Conservation (phyloP, 2,888 invertebrate genomes). For the Timandra comae region DNA sequence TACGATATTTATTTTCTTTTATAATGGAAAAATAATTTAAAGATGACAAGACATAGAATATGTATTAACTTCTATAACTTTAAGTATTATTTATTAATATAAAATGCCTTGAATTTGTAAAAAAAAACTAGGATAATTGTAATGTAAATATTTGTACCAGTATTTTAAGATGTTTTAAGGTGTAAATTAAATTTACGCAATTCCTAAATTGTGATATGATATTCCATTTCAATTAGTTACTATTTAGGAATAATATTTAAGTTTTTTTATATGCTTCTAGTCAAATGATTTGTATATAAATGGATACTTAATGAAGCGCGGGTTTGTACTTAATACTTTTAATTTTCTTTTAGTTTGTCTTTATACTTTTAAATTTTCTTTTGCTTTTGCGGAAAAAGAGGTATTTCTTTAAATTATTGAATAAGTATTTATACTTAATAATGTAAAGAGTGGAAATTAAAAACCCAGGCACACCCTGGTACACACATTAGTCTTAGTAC, state of each 20-base stretch:
- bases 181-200: conserved; percentile 49
- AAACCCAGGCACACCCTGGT: too few species aligned
- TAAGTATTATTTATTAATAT: conserved; percentile 3
- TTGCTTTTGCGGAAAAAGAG: too few species aligned
- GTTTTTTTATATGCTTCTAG: neutral
- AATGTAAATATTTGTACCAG: conserved; percentile 40
- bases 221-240: conserved; percentile 49
- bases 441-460: too few species aligned
- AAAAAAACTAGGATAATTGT: too few species aligned
- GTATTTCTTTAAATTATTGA: too few species aligned
- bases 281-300: too few species aligned
- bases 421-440: too few species aligned
- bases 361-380: too few species aligned
- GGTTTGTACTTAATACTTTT: too few species aligned
- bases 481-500: too few species aligned
- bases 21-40: neutral
- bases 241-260: conserved; percentile 26
- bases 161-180: conserved; percentile 33
- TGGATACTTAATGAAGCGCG: too few species aligned
- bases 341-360: too few species aligned
- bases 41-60: conserved; percentile 4
- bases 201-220: conserved; percentile 73
- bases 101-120: conserved; percentile 19
- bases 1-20: conserved; percentile 11
- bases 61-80: conserved; percentile 8